A percentile compares a stretch with the other conserved stretches of the same genome.
Conservation (phyloP, 2,888 invertebrate species). For the Thereva nobilitata region DNA sequence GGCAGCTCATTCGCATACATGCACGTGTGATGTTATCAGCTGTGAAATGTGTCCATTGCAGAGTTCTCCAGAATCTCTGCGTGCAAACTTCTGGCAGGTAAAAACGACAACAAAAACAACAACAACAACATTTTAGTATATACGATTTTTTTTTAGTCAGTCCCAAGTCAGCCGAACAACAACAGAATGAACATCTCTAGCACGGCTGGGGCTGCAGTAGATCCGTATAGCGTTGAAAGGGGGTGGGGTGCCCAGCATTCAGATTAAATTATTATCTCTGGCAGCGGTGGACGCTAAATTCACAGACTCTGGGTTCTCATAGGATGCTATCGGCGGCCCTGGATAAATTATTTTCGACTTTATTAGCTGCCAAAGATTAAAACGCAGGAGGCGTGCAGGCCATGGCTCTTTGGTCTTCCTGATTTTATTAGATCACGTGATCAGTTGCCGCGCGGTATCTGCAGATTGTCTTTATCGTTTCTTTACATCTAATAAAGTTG, state of each 20-base stretch:
- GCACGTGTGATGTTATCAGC: slow-evolving; percentile 34
- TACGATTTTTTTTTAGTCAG: too few species aligned
- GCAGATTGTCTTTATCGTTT: not conserved
- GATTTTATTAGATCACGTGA: slow-evolving; percentile 32
- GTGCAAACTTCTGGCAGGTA: not conserved
- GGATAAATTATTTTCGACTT: slow-evolving; percentile 30
- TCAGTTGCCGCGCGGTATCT: slow-evolving; percentile 8
- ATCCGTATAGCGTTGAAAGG: slow-evolving; percentile 16
- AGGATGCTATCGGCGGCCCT: not conserved
- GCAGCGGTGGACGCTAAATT: slow-evolving; percentile 24
- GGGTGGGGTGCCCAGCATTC: slow-evolving; percentile 24
- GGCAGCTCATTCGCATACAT: slow-evolving; percentile 23
- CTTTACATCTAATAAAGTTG: too few species aligned
- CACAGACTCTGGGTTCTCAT: slow-evolving; percentile 10
- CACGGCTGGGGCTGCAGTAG: not conserved
- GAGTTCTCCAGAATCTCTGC: slow-evolving; percentile 19
- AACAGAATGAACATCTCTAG: slow-evolving; percentile 4
- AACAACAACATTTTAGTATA: too few species aligned
- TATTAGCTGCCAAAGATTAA: slow-evolving; percentile 28
- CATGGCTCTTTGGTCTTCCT: slow-evolving; percentile 14
- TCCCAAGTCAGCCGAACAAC: not conserved
- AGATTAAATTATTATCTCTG: slow-evolving; percentile 35
- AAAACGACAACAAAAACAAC: not conserved
- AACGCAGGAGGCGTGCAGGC: slow-evolving; percentile 18
- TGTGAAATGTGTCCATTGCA: slow-evolving; percentile 34